Base-by-base conservation (phyloP, 2,888 invertebrate species). In the Thalpophila matura region DNA sequence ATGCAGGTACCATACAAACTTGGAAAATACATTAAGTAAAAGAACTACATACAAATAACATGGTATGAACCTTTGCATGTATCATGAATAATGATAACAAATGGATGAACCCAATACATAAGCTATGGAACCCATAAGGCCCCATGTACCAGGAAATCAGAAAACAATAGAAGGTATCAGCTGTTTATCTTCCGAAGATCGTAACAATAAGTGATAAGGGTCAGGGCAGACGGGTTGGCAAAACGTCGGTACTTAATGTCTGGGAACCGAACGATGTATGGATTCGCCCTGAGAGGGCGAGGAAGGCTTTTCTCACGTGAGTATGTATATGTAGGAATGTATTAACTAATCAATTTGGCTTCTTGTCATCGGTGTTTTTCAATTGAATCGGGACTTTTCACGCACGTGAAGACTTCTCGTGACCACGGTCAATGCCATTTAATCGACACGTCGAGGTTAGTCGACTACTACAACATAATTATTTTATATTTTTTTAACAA, bases 151-250 rank as follows among this genome's bases (percentile, higher is more conserved):
- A 76, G 74, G 74, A 51, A 38, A 73, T 63, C 76, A 76, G 73
- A 51, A 70, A 56, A 71, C 47, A 70, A 60, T 66, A 70, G 71
- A 20, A 56, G 63, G 29, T 60, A 73, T 63, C 63, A 70, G 57
- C 54, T 63, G 76, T 76, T 65, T 65, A 73, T 75, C 59, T 70
- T 69, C 58, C 38, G 18, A 20, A 53, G 66, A 50, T 74, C 63
- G 58, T 77, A 77, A 77, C 74, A 74, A 63, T 74, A 73, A 59
- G 60, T 76, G 76, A 76, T 73, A 70, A 76, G 74, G 76, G 73
- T 76, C 37, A 31, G 53, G 50, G 40, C 50, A 57, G 58, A 68
- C 38, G 75, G 72, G 46, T 65, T 70, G 33, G 66, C 60, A 58
- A 64, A 61, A 59, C 64, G 58, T 51, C 47, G 47, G 49, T 69